Conservation (phyloP, 2,888 invertebrate species). For the Villa cingulata region DNA sequence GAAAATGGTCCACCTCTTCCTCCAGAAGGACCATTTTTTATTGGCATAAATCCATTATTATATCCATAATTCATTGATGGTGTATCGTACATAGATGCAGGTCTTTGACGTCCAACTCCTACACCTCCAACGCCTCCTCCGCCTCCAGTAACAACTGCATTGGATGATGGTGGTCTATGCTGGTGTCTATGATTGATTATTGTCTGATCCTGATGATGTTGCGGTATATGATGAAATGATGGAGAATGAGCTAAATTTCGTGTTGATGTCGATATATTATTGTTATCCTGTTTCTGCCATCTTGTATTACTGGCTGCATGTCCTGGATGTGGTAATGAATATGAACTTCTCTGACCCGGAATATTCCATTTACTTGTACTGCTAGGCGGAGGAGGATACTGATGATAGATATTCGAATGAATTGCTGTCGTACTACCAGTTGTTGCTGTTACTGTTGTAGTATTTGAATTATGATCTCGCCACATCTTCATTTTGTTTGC, state of each 20-base stretch:
- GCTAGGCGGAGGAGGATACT: constrained; percentile 15
- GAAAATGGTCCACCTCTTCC: neutral
- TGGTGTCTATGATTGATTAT: neutral
- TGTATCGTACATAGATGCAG: constrained; percentile 18
- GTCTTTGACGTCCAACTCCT: constrained; percentile 10
- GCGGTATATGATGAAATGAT: constrained; percentile 17
- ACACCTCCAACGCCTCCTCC: neutral
- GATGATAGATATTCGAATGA: constrained; percentile 14
- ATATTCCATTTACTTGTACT: constrained; percentile 17
- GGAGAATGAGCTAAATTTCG: constrained; percentile 16
- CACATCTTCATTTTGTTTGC: constrained; percentile 13
- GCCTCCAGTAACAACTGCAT: neutral
- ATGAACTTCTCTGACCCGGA: constrained; percentile 19
- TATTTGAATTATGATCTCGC: constrained; percentile 10
- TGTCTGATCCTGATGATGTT: constrained; percentile 10
- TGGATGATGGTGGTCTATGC: neutral
- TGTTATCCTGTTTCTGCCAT: constrained; percentile 15
- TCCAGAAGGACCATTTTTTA: constrained; percentile 2
- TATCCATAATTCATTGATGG: constrained; percentile 7
- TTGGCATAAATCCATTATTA: constrained; percentile 11
- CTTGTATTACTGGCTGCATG: constrained; percentile 20
- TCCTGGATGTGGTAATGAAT: constrained; percentile 22
- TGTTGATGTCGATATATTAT: constrained; percentile 14
- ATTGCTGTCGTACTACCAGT: constrained; percentile 4
- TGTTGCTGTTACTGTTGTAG: neutral